phyloP scores from a whole-genome alignment of 2,888 invertebrate genomes.

The Gymnosoma rotundatum region DNA sequence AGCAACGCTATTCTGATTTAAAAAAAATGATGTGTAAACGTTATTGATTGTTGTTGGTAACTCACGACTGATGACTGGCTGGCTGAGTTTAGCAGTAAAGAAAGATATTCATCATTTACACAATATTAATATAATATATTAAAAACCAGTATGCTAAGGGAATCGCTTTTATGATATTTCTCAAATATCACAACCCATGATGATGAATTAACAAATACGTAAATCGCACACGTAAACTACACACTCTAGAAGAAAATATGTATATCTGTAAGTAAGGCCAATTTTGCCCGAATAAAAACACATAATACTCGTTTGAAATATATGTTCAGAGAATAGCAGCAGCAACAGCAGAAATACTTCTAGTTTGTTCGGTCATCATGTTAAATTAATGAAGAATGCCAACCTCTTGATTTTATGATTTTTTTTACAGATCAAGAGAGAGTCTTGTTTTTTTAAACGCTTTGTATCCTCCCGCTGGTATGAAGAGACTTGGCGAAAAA shows the following conservation, averaged over 20 bases:
- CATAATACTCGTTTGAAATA: neutral
- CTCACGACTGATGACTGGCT: neutral
- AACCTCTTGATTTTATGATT: constrained; percentile 47
- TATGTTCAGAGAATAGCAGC: neutral
- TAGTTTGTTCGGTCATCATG: neutral
- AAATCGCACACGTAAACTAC: constrained; percentile 4
- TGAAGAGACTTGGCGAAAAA: constrained; percentile 59
- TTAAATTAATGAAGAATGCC: constrained; percentile 30
- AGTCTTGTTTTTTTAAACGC: constrained; percentile 46
- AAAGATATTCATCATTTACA: constrained; percentile 44
- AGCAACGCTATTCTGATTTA: neutral
- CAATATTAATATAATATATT: constrained; percentile 22
- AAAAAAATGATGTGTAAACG: neutral
- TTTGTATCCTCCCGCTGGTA: constrained; percentile 41
- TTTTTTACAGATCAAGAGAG: constrained; percentile 56
- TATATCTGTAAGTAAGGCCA: neutral
- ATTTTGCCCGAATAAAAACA: neutral
- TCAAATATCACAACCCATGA: constrained; percentile 19
- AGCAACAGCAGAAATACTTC: neutral
- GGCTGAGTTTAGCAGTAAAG: neutral
- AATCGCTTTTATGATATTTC: constrained; percentile 64
- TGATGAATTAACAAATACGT: constrained; percentile 28
- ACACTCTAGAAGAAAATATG: neutral
- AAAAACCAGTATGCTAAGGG: constrained; percentile 69
- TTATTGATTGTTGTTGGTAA: neutral